A percentile compares a stretch with the other conserved stretches of the same genome.
These are phyloP conservation scores for Aix galericulata DNA, from an alignment of 2,113 vertebrate species.

Conservation along the genomic window DNA sequence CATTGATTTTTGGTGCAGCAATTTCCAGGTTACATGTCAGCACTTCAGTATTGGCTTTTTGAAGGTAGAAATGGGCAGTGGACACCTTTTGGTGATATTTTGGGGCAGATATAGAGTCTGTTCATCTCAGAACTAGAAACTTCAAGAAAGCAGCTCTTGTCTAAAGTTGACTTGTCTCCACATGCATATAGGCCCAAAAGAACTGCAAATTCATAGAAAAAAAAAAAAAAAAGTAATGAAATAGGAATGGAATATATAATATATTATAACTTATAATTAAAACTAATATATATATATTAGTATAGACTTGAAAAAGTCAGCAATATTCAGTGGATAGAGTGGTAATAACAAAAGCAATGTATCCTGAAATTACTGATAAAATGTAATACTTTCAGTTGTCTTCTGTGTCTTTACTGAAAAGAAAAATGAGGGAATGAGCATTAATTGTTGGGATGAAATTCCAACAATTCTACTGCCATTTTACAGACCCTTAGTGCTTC, in stretches of 20 bases:
- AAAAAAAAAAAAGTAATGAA: not conserved
- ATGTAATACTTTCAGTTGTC: not conserved
- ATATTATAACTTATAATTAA: too few relatives aligned
- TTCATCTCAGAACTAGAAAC: not conserved
- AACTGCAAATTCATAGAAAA: not conserved
- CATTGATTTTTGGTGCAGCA: not conserved
- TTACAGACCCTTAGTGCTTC: not conserved
- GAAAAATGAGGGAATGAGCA: not conserved
- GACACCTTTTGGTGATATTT: not conserved
- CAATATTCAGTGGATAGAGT: not conserved
- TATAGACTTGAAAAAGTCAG: not conserved
- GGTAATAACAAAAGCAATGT: not conserved
- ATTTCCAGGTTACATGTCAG: not conserved
- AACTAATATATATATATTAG: not conserved
- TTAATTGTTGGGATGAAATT: not conserved
- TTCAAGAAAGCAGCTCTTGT: not conserved
- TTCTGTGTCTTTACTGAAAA: not conserved
- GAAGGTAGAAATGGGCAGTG: not conserved
- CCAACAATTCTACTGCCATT: not conserved
- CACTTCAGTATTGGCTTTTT: not conserved
- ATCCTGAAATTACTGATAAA: not conserved
- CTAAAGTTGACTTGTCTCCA: not conserved
- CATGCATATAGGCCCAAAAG: not conserved
- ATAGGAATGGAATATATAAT: not conserved
- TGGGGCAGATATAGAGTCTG: not conserved